Evolutionary conservation across 23 tunicate genomes (phyloP).

Genomic region (Ascidia mentula): DNA sequence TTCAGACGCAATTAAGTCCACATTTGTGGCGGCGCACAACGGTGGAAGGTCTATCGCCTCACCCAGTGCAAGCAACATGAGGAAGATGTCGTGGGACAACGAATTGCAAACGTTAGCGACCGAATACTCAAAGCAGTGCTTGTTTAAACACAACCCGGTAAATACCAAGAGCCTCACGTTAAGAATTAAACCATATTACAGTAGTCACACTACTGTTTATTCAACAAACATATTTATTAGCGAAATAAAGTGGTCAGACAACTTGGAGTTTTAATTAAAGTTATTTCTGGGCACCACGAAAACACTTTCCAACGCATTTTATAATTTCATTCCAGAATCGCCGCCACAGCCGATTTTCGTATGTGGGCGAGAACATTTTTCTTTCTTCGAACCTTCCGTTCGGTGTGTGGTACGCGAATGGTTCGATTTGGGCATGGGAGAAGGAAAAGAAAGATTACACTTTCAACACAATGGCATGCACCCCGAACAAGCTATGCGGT

Average conservation of each 20-base stretch:
- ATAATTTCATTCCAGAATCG: slow-evolving; percentile 1
- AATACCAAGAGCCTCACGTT: too few relatives aligned
- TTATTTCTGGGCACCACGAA: too few relatives aligned
- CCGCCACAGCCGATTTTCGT: slow-evolving; percentile 13
- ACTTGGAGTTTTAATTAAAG: too few relatives aligned
- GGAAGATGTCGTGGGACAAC: slow-evolving; percentile 72
- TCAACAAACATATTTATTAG: too few relatives aligned
- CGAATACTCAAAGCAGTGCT: slow-evolving; percentile 52
- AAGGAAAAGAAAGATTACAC: slow-evolving; percentile 44
- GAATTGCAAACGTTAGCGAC: slow-evolving; percentile 50
- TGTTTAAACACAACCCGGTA: slow-evolving; percentile 65
- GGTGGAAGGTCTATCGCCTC: slow-evolving; percentile 18
- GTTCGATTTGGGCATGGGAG: slow-evolving; percentile 39
- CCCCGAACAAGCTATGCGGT: slow-evolving; percentile 46
- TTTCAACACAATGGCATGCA: slow-evolving; percentile 29
- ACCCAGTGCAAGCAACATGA: slow-evolving; percentile 76
- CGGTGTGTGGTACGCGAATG: slow-evolving; percentile 14
- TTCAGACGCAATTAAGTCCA: background rate
- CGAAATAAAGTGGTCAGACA: too few relatives aligned
- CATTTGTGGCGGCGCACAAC: slow-evolving; percentile 29
- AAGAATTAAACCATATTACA: too few relatives aligned
- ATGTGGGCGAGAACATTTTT: slow-evolving; percentile 43
- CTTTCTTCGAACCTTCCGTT: slow-evolving; percentile 25
- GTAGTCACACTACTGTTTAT: too few relatives aligned
- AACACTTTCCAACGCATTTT: background rate